phyloP scores from a whole-genome alignment of 2,888 invertebrate genomes.

The Cosmopolites sordidus region DNA sequence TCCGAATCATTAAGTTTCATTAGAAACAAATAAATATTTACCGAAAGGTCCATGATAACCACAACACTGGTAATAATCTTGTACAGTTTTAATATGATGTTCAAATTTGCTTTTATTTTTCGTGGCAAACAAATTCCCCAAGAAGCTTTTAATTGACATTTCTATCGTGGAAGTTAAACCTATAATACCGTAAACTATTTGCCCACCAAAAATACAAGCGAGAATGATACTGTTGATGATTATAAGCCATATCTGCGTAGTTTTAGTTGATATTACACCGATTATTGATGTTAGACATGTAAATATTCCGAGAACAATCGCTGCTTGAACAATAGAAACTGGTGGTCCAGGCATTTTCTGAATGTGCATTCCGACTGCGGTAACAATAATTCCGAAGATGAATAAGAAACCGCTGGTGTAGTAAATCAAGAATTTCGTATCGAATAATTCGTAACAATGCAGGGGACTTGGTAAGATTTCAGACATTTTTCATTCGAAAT shows the following conservation, averaged over 20 bases:
- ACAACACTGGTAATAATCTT: constrained; percentile 18
- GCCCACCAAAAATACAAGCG: constrained; percentile 9
- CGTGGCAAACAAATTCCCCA: constrained; percentile 6
- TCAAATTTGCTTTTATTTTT: constrained; percentile 2
- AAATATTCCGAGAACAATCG: constrained; percentile 7
- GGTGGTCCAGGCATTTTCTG: constrained; percentile 11
- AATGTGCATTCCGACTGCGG: constrained; percentile 5
- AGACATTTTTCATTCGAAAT: too few relatives aligned
- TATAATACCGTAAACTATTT: constrained; percentile 4
- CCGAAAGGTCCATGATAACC: constrained; percentile 15
- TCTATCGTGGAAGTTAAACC: background rate
- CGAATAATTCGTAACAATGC: background rate
- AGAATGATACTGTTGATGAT: constrained; percentile 8
- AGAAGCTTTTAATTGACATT: constrained; percentile 6
- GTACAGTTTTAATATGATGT: constrained; percentile 3
- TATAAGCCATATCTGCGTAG: constrained; percentile 8
- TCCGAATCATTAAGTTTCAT: too few relatives aligned
- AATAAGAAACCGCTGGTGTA: constrained; percentile 6
- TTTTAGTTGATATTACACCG: constrained; percentile 1
- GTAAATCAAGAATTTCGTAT: constrained; percentile 14
- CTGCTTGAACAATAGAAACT: background rate
- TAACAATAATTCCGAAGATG: constrained; percentile 4
- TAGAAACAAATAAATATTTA: constrained; percentile 1
- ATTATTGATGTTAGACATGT: constrained; percentile 1
- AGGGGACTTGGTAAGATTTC: too few relatives aligned